Evolutionary conservation across 2,113 vertebrate species (phyloP).

Genomic region (Rattus rattus): DNA sequence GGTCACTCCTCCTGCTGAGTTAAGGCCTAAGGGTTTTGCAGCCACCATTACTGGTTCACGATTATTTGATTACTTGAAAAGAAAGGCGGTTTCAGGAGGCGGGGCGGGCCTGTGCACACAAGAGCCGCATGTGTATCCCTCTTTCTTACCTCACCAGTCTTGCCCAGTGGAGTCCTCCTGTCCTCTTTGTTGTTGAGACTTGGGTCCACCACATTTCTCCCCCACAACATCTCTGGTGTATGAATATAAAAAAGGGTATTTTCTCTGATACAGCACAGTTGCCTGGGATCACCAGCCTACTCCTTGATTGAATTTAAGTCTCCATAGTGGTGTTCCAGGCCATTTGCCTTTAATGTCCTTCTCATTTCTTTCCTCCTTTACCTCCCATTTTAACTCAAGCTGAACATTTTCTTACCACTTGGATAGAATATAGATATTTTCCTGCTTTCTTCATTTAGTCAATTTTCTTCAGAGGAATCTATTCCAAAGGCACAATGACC

Average conservation of each 20-base stretch:
- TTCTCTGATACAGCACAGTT: background rate
- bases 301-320: background rate
- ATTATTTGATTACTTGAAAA: background rate
- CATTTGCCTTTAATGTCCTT: background rate
- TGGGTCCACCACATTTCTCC: background rate
- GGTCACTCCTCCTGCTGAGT: background rate
- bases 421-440: too few species aligned
- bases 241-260: too few species aligned
- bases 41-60: background rate
- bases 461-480: background rate
- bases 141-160: background rate
- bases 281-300: background rate
- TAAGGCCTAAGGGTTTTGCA: background rate
- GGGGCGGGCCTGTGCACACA: background rate
- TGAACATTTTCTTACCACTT: too few species aligned
- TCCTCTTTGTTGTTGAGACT: background rate
- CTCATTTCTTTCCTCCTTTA: constrained; percentile 21
- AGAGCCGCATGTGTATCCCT: accelerated
- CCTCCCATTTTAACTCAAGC: too few species aligned
- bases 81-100: background rate
- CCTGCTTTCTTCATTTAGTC: too few species aligned
- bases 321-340: constrained; percentile 3
- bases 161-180: background rate
- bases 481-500: background rate
- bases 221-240: background rate